Evolutionary conservation across 1,140 invertebrate species (phyloP).

Genomic region (Drosophila burlai): DNA sequence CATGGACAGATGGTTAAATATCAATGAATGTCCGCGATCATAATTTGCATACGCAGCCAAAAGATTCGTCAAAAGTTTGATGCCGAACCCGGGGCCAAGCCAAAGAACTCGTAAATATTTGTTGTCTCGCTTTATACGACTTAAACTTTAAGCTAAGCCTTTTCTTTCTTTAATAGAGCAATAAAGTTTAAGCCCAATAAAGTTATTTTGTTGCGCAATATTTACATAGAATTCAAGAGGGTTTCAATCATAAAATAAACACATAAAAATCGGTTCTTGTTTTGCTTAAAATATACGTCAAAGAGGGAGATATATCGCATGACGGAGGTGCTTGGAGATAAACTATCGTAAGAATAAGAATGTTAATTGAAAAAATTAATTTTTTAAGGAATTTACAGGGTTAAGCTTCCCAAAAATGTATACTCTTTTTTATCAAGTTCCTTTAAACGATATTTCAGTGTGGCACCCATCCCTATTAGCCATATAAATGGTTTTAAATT

Average conservation of each 20-base stretch:
- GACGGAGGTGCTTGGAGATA: not conserved
- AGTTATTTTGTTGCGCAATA: conserved; percentile 76
- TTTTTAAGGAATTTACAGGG: not conserved
- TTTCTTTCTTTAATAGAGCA: conserved; percentile 63
- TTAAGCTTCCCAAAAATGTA: too few relatives aligned
- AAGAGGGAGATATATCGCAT: not conserved
- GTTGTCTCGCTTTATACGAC: conserved; percentile 33
- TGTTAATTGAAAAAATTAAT: not conserved
- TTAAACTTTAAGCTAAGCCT: conserved; percentile 17
- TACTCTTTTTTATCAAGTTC: not conserved
- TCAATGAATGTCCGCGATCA: conserved; percentile 25
- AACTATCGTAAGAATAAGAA: conserved; percentile 1
- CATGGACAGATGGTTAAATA: conserved; percentile 47
- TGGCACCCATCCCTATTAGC: conserved; percentile 24
- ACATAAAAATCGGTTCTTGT: conserved; percentile 35
- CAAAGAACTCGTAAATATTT: conserved; percentile 63
- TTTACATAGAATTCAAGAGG: conserved; percentile 69
- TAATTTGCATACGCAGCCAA: conserved; percentile 37
- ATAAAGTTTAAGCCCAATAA: conserved; percentile 71
- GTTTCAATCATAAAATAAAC: conserved; percentile 55
- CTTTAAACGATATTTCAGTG: conserved; percentile 3
- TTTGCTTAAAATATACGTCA: conserved; percentile 25
- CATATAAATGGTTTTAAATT: conserved; percentile 42
- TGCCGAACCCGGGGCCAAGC: conserved; percentile 1
- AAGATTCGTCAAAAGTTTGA: conserved; percentile 50